Base-by-base conservation (phyloP, 2,888 invertebrate genomes). In the Osmoderma eremita region DNA sequence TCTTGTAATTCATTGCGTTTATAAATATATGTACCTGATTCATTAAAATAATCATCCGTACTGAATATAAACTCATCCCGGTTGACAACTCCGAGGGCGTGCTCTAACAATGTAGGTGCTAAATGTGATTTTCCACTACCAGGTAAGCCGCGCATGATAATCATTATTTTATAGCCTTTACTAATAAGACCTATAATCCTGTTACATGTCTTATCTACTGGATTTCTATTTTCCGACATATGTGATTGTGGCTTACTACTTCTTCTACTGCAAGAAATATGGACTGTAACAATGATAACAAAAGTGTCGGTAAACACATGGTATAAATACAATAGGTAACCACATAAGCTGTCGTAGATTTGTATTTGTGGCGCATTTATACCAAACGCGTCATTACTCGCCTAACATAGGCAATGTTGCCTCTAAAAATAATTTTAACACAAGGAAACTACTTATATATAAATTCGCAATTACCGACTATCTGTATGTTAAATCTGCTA, bases 111-210 rank as follows among this genome's bases (percentile, higher is more conserved):
- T 54, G 82, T 82, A 72, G 80, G 83, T 0, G 94, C 91, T 67
- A 94, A 78, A 72, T 86, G 85, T 0, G 91, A 85, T 82, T 97
- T 97, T 0, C 97, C 97, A 78, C 91, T 90, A 0, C 96, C 96
- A 0, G 95, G 90, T 3, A 88, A 83, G 0, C 97, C 97, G 70
- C 97, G 85, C 84, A 97, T 83, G 1, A 97, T 75, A 10, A 97
- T 83, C 77, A 97, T 77, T 5, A 91, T 84, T 78, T 88, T 88
- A 63, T 82, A 83, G 0, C 89, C 89, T 54, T 85, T 78, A 17
- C 81, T 81, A 39, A 88, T 85, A 15, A 75, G 74, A 6, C 73
- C 61, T 6, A 81, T 70, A 5, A 76, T 39, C 12, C 36, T 10
- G 8, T 12, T 17, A 15, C 30, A 48, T 6, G 13, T 15, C 6